Conservation (phyloP, 2,888 invertebrate species). For the Aplocera efformata region DNA sequence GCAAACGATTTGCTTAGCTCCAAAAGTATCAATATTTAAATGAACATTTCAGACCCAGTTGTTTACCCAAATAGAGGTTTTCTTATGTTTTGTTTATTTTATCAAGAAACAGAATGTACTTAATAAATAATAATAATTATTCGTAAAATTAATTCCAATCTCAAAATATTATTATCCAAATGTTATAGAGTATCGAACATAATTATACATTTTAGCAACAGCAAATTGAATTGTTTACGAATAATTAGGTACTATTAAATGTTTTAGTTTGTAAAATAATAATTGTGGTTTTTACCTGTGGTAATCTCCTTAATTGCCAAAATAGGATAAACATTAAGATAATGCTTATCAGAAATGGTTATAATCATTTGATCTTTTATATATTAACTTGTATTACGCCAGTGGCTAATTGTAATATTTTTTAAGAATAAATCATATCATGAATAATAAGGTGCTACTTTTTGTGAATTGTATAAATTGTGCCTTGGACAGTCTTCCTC, state of each 20-base stretch:
- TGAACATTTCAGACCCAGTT: too few species aligned
- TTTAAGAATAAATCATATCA: slow-evolving; percentile 29
- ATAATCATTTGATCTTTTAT: slow-evolving; percentile 13
- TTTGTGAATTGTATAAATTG: slow-evolving; percentile 35
- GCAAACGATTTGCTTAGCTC: too few species aligned
- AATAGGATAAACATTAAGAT: slow-evolving; percentile 53
- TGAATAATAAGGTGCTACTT: slow-evolving; percentile 53
- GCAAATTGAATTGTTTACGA: too few species aligned
- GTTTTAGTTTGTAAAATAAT: slow-evolving; percentile 14
- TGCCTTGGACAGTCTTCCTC: slow-evolving; percentile 70
- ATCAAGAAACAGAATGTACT: too few species aligned
- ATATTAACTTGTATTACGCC: slow-evolving; percentile 9
- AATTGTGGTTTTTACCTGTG: slow-evolving; percentile 61
- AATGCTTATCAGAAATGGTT: slow-evolving; percentile 11
- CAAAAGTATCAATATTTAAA: too few species aligned
- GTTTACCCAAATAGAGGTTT: too few species aligned
- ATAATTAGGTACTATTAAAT: background rate
- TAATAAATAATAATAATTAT: too few species aligned
- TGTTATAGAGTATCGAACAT: too few species aligned
- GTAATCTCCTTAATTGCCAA: slow-evolving; percentile 80
- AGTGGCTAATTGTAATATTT: slow-evolving; percentile 28
- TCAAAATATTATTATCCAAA: too few species aligned
- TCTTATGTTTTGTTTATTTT: too few species aligned
- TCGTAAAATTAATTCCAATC: too few species aligned
- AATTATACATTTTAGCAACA: too few species aligned